These are phyloP conservation scores for Catamblyrhynchus diadema DNA, from an alignment of 2,797 vertebrate species.

Conservation along the genomic window DNA sequence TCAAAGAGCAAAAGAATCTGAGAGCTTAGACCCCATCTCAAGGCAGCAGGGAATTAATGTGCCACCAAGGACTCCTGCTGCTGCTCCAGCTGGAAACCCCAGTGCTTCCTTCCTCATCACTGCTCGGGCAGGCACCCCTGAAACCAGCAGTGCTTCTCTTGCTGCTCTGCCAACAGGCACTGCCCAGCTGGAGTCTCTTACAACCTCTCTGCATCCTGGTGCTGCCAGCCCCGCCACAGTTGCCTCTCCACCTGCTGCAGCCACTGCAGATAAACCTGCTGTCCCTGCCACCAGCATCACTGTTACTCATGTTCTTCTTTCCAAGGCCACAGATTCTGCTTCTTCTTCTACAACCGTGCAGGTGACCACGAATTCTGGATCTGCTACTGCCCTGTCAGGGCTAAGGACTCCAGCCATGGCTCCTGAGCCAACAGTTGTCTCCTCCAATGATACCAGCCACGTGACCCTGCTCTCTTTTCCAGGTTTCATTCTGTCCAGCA, in stretches of 20 bases:
- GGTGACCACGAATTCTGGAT: background rate
- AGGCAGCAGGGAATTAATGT: background rate
- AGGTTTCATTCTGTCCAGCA: background rate
- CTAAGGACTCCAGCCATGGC: background rate
- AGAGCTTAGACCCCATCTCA: background rate
- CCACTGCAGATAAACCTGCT: background rate
- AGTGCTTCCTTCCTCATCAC: background rate
- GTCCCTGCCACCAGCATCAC: background rate
- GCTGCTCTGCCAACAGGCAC: background rate
- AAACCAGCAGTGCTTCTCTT: background rate
- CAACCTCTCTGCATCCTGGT: background rate
- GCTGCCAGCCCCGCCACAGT: background rate
- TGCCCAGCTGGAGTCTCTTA: background rate
- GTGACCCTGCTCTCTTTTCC: background rate
- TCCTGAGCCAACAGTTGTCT: background rate
- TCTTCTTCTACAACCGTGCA: background rate
- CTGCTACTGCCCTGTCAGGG: background rate
- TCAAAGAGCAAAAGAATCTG: background rate
- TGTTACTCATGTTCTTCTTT: background rate
- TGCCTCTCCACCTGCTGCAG: background rate
- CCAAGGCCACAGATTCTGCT: background rate
- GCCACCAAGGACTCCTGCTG: fast-evolving
- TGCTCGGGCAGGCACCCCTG: background rate
- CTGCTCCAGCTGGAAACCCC: background rate
- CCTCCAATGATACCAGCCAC: background rate